These are phyloP conservation scores for Escarpia spicata DNA, from an alignment of 2,888 invertebrate genomes.

Conservation along the genomic window DNA sequence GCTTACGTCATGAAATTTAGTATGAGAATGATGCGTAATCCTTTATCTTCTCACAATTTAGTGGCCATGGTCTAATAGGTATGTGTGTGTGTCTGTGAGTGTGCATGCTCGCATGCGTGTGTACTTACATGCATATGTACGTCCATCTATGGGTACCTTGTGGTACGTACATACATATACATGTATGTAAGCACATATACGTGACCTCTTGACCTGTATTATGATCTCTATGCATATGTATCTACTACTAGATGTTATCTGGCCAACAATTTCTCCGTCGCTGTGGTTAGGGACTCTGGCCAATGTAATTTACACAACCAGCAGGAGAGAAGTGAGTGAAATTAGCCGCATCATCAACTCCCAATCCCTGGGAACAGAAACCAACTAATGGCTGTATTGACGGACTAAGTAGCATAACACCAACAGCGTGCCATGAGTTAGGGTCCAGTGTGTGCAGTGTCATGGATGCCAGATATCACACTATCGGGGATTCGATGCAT, in stretches of 20 bases:
- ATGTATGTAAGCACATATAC: not conserved
- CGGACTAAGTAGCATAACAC: not conserved
- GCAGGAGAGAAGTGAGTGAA: not conserved
- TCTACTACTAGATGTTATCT: not conserved
- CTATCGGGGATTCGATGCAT: not conserved
- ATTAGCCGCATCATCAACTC: not conserved
- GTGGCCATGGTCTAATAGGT: not conserved
- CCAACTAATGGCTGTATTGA: not conserved
- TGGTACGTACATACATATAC: not conserved
- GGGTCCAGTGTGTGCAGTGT: not conserved
- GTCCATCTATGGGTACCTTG: not conserved
- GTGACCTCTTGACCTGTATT: not conserved
- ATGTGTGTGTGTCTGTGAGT: too few relatives aligned
- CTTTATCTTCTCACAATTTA: not conserved
- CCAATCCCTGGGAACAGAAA: not conserved
- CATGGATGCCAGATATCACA: not conserved
- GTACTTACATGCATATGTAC: not conserved
- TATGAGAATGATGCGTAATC: not conserved
- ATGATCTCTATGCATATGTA: not conserved
- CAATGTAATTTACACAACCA: not conserved
- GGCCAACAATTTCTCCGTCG: not conserved
- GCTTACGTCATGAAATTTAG: not conserved
- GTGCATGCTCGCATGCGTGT: too few relatives aligned
- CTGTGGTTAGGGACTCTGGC: not conserved
- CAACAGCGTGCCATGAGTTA: not conserved